Evolutionary conservation across 2,888 invertebrate species (phyloP).

Genomic region (Troides aeacus): DNA sequence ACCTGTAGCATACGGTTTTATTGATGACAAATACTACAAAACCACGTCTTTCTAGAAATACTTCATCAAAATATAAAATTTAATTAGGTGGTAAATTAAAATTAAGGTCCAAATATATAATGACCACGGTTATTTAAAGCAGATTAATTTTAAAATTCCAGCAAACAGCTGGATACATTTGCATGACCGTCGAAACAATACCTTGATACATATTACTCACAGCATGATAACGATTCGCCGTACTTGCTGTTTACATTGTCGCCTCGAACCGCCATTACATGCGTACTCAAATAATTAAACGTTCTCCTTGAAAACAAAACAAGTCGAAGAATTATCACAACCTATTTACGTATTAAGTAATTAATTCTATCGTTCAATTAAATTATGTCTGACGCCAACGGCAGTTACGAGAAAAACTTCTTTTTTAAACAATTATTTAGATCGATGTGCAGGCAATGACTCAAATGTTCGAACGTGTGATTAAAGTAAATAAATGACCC

Average conservation of each 20-base stretch:
- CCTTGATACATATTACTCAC: conserved; percentile 41
- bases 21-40: too few species aligned
- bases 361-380: conserved; percentile 3
- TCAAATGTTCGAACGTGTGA: conserved; percentile 51
- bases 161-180: conserved; percentile 26
- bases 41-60: too few species aligned
- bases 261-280: conserved; percentile 23
- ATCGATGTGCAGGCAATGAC: conserved; percentile 38
- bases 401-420: conserved; percentile 4
- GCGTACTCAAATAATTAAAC: conserved; percentile 13
- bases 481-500: conserved; percentile 60
- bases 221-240: conserved; percentile 28
- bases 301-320: conserved; percentile 26
- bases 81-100: too few species aligned
- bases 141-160: background rate
- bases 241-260: conserved; percentile 13
- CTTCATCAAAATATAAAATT: too few species aligned
- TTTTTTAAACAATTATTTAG: conserved; percentile 22
- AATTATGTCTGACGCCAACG: background rate
- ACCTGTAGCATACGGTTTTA: too few species aligned
- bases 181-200: conserved; percentile 35
- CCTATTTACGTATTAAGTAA: conserved; percentile 24
- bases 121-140: background rate
- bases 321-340: conserved; percentile 13
- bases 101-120: background rate